Percentiles rank a stretch among this genome's conserved stretches.
These are phyloP conservation scores for Athetis lepigone DNA, from an alignment of 2,888 invertebrate genomes.

Conservation along the genomic window DNA sequence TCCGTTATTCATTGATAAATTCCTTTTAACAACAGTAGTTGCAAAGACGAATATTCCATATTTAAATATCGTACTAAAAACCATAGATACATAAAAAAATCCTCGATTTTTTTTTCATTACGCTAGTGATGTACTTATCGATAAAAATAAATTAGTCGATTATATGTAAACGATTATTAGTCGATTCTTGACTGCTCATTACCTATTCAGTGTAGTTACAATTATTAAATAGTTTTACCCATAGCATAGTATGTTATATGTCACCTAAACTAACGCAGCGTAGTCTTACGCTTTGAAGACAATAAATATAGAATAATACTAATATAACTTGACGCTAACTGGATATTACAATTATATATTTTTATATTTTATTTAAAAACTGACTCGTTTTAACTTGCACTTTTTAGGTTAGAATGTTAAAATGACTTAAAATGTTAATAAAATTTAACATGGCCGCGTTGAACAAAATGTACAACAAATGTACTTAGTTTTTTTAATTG, in stretches of 20 bases:
- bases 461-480: slow-evolving; percentile 46
- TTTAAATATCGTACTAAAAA: slow-evolving; percentile 20
- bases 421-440: slow-evolving; percentile 19
- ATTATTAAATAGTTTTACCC: slow-evolving; percentile 59
- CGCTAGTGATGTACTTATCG: slow-evolving; percentile 62
- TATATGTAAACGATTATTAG: slow-evolving; percentile 59
- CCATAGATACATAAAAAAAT: slow-evolving; percentile 42
- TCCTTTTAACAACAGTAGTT: slow-evolving; percentile 40
- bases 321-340: slow-evolving; percentile 77
- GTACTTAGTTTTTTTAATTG: slow-evolving; percentile 10
- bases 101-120: slow-evolving; percentile 44
- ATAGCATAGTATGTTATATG: slow-evolving; percentile 61
- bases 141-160: slow-evolving; percentile 63
- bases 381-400: slow-evolving; percentile 46
- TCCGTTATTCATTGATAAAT: slow-evolving; percentile 1
- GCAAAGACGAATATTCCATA: slow-evolving; percentile 12
- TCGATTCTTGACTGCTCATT: slow-evolving; percentile 63
- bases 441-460: slow-evolving; percentile 24
- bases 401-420: slow-evolving; percentile 25
- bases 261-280: slow-evolving; percentile 59
- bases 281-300: slow-evolving; percentile 61
- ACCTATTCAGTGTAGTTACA: slow-evolving; percentile 60
- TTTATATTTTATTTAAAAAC: slow-evolving; percentile 63
- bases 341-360: slow-evolving; percentile 78
- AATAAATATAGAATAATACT: slow-evolving; percentile 69